Evolutionary conservation across 2,888 invertebrate genomes (phyloP).

Genomic region (Callinectes sapidus): DNA sequence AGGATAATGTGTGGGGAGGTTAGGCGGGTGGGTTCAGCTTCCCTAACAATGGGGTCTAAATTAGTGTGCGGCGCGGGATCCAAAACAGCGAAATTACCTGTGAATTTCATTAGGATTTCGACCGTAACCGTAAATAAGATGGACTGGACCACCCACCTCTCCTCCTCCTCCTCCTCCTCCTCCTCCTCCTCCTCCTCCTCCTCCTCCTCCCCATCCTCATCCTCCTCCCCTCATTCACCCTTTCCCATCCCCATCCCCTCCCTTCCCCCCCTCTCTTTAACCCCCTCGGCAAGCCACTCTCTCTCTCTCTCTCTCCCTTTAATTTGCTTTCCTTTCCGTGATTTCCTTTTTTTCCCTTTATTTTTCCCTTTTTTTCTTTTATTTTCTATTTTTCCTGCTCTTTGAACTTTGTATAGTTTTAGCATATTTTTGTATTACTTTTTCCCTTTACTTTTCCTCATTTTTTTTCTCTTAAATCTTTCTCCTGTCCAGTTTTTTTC

Average conservation of each 20-base stretch:
- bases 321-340: not conserved
- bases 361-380: not conserved
- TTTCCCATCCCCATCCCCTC: not conserved
- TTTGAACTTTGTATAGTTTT: too few species aligned
- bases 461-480: too few species aligned
- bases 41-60: slow-evolving; percentile 56
- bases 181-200: not conserved
- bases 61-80: slow-evolving; percentile 45
- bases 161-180: not conserved
- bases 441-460: too few species aligned
- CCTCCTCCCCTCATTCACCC: not conserved
- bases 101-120: slow-evolving; percentile 64
- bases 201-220: not conserved
- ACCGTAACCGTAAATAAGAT: slow-evolving; percentile 47
- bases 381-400: too few species aligned
- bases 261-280: not conserved
- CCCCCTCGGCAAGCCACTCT: not conserved
- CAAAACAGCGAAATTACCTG: slow-evolving; percentile 50
- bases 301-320: too few species aligned
- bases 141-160: slow-evolving; percentile 57
- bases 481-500: too few species aligned
- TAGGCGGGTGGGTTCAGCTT: not conserved
- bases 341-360: not conserved
- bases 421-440: too few species aligned
- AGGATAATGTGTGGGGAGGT: not conserved